Evolutionary conservation across 2,888 invertebrate species (phyloP).

Genomic region (Eupeodes luniger): DNA sequence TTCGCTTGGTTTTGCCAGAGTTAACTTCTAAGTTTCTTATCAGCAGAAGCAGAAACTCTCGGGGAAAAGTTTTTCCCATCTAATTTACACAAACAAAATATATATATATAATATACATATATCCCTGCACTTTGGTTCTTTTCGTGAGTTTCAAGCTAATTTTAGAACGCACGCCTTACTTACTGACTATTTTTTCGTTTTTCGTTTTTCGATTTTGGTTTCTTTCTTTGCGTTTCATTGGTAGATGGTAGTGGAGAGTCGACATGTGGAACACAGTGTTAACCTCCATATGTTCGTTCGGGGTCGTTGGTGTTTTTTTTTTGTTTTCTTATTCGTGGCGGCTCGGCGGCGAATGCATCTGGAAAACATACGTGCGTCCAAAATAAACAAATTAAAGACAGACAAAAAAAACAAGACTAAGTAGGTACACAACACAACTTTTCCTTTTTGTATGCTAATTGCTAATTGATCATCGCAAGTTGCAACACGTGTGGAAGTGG

Average conservation of each 20-base stretch:
- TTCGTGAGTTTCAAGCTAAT: constrained; percentile 38
- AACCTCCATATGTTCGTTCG: constrained; percentile 47
- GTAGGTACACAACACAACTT: constrained; percentile 12
- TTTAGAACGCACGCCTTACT: constrained; percentile 49
- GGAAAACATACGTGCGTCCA: constrained; percentile 10
- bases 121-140: constrained; percentile 7
- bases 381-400: constrained; percentile 24
- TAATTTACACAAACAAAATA: not conserved
- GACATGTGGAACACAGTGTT: constrained; percentile 39
- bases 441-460: constrained; percentile 59
- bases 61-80: constrained; percentile 31
- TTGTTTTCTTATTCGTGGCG: not conserved
- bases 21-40: constrained; percentile 25
- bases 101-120: not conserved
- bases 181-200: not conserved
- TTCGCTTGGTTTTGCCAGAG: no score
- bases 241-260: not conserved
- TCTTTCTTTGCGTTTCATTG: not conserved
- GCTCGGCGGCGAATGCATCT: constrained; percentile 13
- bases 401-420: not conserved
- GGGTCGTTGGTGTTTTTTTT: constrained; percentile 37
- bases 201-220: not conserved
- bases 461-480: constrained; percentile 57
- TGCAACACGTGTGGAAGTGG: constrained; percentile 56
- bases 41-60: constrained; percentile 13